Evolutionary conservation across 1,140 invertebrate genomes (phyloP).

Genomic region (Microplitis mediator): DNA sequence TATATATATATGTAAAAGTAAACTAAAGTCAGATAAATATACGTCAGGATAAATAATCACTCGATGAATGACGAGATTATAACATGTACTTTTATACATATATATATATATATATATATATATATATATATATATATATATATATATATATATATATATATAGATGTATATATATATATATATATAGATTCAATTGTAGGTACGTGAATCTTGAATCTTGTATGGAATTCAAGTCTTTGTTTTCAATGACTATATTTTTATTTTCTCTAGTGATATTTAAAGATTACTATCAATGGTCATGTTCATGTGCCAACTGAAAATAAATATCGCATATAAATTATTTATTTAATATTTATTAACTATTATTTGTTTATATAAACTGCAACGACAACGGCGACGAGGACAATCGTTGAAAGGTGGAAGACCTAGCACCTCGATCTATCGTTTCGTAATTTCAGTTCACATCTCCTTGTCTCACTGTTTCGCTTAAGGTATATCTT

Average conservation of each 20-base stretch:
- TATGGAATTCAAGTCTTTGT: too few relatives aligned
- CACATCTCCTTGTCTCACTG: not conserved
- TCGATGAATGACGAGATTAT: constrained; percentile 30
- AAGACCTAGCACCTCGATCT: constrained; percentile 9
- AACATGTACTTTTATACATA: not conserved
- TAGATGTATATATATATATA: too few relatives aligned
- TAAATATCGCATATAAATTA: not conserved
- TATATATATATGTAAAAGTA: not conserved
- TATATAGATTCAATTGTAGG: too few relatives aligned
- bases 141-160: too few relatives aligned
- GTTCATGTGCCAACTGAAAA: not conserved
- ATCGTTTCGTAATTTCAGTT: constrained; percentile 3
- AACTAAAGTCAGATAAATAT: not conserved
- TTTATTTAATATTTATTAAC: not conserved
- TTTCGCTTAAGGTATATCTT: not conserved
- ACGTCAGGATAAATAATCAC: constrained; percentile 22
- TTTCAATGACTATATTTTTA: not conserved
- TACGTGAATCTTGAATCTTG: not conserved
- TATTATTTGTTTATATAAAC: not conserved
- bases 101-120: too few relatives aligned
- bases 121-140: too few relatives aligned
- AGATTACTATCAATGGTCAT: constrained; percentile 6
- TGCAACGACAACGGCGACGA: too few relatives aligned
- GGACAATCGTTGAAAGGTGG: constrained; percentile 6
- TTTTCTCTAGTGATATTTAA: not conserved